Conservation (phyloP, 1,140 invertebrate genomes). For the Ostrea denselamellosa region DNA sequence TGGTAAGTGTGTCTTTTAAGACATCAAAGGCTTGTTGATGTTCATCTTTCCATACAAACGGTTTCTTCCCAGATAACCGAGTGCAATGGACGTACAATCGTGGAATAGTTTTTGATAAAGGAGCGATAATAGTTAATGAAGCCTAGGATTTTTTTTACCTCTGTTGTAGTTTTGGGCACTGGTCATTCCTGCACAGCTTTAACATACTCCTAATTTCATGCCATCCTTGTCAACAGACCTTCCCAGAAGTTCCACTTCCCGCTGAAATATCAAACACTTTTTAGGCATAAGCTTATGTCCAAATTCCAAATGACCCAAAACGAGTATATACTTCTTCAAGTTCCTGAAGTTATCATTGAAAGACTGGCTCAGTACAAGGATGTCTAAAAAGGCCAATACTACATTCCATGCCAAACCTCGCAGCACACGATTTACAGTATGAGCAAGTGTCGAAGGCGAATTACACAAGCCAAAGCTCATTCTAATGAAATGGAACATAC, state of each 20-base stretch:
- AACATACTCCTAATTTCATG: slow-evolving; percentile 55
- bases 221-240: slow-evolving; percentile 61
- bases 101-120: slow-evolving; percentile 43
- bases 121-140: slow-evolving; percentile 53
- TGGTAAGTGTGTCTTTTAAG: neutral
- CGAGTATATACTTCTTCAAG: slow-evolving; percentile 19
- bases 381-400: neutral
- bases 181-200: slow-evolving; percentile 40
- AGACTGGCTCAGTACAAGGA: neutral
- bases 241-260: slow-evolving; percentile 53
- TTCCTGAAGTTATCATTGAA: neutral
- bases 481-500: neutral
- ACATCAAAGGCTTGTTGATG: slow-evolving; percentile 34
- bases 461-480: too few species aligned
- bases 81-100: neutral
- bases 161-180: slow-evolving; percentile 31
- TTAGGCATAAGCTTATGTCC: slow-evolving; percentile 47
- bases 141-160: slow-evolving; percentile 50
- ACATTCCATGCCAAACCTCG: neutral
- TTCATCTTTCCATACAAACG: neutral
- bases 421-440: neutral
- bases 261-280: slow-evolving; percentile 51
- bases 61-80: neutral
- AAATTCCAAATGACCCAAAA: slow-evolving; percentile 38
- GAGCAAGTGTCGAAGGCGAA: too few species aligned